phyloP scores from a whole-genome alignment of 2,797 vertebrate species.

The Oreonectes daqikongensis region DNA sequence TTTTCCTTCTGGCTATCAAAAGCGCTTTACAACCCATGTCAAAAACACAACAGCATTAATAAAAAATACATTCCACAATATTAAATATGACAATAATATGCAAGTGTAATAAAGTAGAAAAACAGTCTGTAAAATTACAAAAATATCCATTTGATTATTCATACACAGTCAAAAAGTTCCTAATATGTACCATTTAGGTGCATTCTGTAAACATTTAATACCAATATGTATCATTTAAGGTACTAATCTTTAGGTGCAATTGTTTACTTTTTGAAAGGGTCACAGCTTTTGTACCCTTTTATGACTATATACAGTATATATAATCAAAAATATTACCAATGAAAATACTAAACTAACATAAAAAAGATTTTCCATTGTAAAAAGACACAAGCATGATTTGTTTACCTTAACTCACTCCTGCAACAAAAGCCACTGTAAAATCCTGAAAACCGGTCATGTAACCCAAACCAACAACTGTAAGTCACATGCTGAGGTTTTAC shows the following conservation, averaged over 20 bases:
- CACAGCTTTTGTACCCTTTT: too few relatives aligned
- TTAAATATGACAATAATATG: neutral
- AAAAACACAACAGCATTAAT: neutral
- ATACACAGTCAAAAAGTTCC: too few relatives aligned
- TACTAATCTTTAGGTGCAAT: too few relatives aligned
- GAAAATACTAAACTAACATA: neutral
- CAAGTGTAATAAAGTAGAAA: neutral
- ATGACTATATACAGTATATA: too few relatives aligned
- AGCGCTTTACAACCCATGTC: neutral
- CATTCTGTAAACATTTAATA: too few relatives aligned
- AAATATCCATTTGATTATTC: neutral
- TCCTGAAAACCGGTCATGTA: conserved; percentile 5
- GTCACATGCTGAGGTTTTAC: conserved; percentile 43
- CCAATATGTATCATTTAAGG: too few relatives aligned
- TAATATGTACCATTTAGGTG: too few relatives aligned
- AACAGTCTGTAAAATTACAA: neutral
- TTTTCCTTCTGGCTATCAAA: neutral
- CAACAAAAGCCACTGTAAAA: neutral
- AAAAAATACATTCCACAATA: neutral
- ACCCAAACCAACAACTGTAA: conserved; percentile 17
- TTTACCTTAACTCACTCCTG: neutral
- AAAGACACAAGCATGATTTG: neutral
- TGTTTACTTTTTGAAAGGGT: too few relatives aligned
- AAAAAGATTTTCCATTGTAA: neutral
- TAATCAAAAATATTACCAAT: neutral